These are phyloP conservation scores for Pammene aurita DNA, from an alignment of 2,888 invertebrate species.

Conservation along the genomic window DNA sequence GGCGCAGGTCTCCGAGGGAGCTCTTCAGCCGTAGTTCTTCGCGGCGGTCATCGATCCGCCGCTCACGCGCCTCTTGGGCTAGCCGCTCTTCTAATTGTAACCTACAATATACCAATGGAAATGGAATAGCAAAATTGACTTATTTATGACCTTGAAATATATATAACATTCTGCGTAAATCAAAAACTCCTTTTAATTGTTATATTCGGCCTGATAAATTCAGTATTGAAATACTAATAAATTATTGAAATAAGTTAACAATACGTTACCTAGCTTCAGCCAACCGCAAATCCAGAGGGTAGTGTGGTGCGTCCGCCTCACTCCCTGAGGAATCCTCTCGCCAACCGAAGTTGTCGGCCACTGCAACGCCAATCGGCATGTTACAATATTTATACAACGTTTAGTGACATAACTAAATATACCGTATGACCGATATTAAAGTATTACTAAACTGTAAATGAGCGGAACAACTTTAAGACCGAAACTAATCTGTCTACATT, in stretches of 20 bases:
- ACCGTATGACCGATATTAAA: too few species aligned
- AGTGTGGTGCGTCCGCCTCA: slow-evolving; percentile 77
- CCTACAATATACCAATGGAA: slow-evolving; percentile 49
- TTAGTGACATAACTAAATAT: too few species aligned
- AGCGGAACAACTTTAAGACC: too few species aligned
- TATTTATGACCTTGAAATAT: too few species aligned
- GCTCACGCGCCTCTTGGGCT: slow-evolving; percentile 72
- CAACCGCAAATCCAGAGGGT: slow-evolving; percentile 75
- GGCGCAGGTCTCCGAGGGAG: slow-evolving; percentile 64
- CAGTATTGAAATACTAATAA: too few species aligned
- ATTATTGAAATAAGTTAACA: neutral
- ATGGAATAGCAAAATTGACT: too few species aligned
- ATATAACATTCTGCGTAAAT: too few species aligned
- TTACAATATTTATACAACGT: neutral
- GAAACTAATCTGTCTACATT: too few species aligned
- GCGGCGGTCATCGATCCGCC: slow-evolving; percentile 60
- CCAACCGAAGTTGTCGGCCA: slow-evolving; percentile 74
- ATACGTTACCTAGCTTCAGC: slow-evolving; percentile 74
- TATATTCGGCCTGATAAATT: too few species aligned
- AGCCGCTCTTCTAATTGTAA: slow-evolving; percentile 76
- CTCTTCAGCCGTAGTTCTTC: slow-evolving; percentile 53
- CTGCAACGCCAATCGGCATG: slow-evolving; percentile 49
- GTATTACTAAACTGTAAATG: too few species aligned
- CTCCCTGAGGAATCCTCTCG: slow-evolving; percentile 80
- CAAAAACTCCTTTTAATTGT: too few species aligned